A percentile compares a stretch with the other conserved stretches of the same genome.
Evolutionary conservation across 1,140 invertebrate genomes (phyloP).

Genomic region (Drosophila setifemur): DNA sequence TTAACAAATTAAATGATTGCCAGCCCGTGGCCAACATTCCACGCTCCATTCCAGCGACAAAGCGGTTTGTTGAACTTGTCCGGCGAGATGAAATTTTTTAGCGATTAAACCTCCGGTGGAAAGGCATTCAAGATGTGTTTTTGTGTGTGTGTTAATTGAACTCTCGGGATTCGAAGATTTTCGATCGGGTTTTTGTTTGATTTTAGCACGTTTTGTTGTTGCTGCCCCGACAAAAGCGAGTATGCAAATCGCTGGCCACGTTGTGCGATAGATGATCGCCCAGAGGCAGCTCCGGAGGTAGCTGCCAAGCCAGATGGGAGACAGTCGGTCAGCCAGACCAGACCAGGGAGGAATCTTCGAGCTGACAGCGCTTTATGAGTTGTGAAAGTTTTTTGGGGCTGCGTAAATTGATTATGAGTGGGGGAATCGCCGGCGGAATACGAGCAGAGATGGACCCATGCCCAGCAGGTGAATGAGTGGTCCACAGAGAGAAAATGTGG

Average conservation of each 20-base stretch:
- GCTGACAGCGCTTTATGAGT: constrained; percentile 29
- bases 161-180: constrained; percentile 39
- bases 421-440: constrained; percentile 13
- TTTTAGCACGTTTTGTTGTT: constrained; percentile 58
- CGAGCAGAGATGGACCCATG: constrained; percentile 19
- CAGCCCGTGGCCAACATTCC: constrained; percentile 65
- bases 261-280: constrained; percentile 41
- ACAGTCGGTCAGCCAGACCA: constrained; percentile 36
- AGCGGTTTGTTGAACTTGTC: constrained; percentile 69
- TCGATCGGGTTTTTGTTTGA: constrained; percentile 43
- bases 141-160: constrained; percentile 62
- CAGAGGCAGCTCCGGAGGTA: constrained; percentile 2
- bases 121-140: constrained; percentile 28
- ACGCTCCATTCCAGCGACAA: constrained; percentile 11
- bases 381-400: constrained; percentile 55
- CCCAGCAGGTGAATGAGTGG: constrained; percentile 29
- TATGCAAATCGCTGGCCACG: constrained; percentile 58
- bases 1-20: constrained; percentile 50
- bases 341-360: constrained; percentile 38
- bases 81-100: constrained; percentile 45
- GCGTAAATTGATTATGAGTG: constrained; percentile 59
- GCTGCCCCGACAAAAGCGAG: constrained; percentile 24
- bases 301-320: constrained; percentile 36
- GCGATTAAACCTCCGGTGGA: constrained; percentile 27
- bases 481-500: constrained; percentile 16